Percentiles rank a stretch among this genome's conserved stretches.
These are phyloP conservation scores for Orchesella cincta DNA, from an alignment of 1,140 invertebrate genomes.

Conservation along the genomic window DNA sequence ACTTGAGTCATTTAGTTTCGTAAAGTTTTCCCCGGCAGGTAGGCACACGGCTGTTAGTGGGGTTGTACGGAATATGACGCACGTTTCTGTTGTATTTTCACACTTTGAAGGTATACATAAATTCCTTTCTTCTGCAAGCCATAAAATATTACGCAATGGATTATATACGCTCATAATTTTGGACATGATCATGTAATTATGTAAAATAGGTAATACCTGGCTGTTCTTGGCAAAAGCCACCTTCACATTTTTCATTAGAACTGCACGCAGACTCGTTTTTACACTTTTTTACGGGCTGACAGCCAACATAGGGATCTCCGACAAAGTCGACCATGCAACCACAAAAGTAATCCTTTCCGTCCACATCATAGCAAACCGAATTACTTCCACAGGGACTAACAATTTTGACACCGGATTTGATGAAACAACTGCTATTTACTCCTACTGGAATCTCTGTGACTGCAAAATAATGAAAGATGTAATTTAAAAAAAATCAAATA, in stretches of 20 bases:
- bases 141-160: too few species aligned
- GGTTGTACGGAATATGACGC: too few species aligned
- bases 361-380: constrained; percentile 8
- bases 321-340: neutral
- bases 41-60: neutral
- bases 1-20: too few species aligned
- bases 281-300: neutral
- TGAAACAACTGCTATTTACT: constrained; percentile 3
- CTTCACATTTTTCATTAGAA: neutral
- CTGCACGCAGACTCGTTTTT: neutral
- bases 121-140: neutral
- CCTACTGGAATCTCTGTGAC: neutral
- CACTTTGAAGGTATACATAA: neutral
- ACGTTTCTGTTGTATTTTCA: too few species aligned
- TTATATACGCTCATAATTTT: too few species aligned
- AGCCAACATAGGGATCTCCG: neutral
- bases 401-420: neutral
- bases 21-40: too few species aligned
- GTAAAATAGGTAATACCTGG: too few species aligned
- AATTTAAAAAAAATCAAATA: neutral
- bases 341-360: neutral
- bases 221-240: neutral
- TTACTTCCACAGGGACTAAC: neutral
- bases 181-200: too few species aligned
- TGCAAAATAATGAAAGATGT: neutral